Conservation (phyloP, 2,888 invertebrate species). For the Oligia fasciuncula region DNA sequence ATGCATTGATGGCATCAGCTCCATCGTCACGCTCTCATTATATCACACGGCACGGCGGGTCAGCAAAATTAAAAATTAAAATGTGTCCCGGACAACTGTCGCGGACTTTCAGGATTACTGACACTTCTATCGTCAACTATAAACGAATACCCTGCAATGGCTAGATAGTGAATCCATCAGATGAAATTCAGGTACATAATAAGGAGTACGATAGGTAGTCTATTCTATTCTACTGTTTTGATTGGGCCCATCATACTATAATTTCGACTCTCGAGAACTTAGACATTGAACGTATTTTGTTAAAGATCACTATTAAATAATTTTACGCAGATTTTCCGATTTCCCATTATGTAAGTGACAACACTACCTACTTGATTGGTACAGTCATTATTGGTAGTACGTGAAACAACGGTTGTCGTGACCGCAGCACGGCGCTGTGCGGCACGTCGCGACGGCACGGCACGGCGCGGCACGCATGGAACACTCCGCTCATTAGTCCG, state of each 20-base stretch:
- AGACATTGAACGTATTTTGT: background rate
- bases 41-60: slow-evolving; percentile 62
- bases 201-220: too few relatives aligned
- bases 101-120: background rate
- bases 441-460: slow-evolving; percentile 6
- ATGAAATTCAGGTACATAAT: too few relatives aligned
- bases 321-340: background rate
- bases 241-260: background rate
- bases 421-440: slow-evolving; percentile 24
- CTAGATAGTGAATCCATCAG: background rate
- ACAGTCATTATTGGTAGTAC: slow-evolving; percentile 8
- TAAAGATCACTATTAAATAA: background rate
- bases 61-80: slow-evolving; percentile 19
- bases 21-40: slow-evolving; percentile 72
- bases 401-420: slow-evolving; percentile 55
- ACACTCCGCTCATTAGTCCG: slow-evolving; percentile 59
- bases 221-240: background rate
- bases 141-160: background rate
- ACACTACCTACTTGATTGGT: slow-evolving; percentile 1
- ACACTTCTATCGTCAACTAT: background rate
- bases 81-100: slow-evolving; percentile 3
- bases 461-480: slow-evolving; percentile 49
- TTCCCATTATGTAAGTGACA: background rate
- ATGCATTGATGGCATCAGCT: slow-evolving; percentile 63
- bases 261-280: background rate